Evolutionary conservation across 2,888 invertebrate genomes (phyloP).

Genomic region (Conomelus anceps): DNA sequence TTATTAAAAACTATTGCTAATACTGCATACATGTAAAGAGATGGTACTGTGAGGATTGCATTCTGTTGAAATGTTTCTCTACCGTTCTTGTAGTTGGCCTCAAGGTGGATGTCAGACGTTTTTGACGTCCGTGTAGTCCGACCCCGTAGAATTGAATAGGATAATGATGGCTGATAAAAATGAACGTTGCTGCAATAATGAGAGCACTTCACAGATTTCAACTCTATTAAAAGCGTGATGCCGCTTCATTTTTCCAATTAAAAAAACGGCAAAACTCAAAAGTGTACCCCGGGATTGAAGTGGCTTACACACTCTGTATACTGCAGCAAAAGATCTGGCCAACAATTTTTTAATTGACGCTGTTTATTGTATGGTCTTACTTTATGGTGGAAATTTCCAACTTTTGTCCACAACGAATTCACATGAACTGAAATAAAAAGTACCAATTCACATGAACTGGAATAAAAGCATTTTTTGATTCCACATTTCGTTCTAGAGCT

Average conservation of each 20-base stretch:
- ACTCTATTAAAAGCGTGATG: background rate
- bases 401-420: no score
- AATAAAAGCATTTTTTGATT: no score
- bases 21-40: no score
- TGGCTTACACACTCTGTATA: no score
- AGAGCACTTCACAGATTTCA: background rate
- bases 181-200: background rate
- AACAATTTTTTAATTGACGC: background rate
- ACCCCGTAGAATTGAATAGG: background rate
- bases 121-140: background rate
- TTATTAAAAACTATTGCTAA: no score
- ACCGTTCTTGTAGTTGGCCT: no score
- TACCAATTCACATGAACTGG: no score
- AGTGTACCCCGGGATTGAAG: background rate
- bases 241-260: background rate
- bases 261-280: background rate
- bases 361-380: background rate
- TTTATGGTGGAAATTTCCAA: background rate
- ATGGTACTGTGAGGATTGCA: background rate
- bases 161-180: background rate
- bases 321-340: no score
- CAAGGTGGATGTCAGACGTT: background rate
- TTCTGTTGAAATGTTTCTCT: no score
- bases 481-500: no score
- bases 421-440: no score